A percentile compares a stretch with the other conserved stretches of the same genome.
Evolutionary conservation across 2,113 vertebrate genomes (phyloP).

Genomic region (Zingel zingel): DNA sequence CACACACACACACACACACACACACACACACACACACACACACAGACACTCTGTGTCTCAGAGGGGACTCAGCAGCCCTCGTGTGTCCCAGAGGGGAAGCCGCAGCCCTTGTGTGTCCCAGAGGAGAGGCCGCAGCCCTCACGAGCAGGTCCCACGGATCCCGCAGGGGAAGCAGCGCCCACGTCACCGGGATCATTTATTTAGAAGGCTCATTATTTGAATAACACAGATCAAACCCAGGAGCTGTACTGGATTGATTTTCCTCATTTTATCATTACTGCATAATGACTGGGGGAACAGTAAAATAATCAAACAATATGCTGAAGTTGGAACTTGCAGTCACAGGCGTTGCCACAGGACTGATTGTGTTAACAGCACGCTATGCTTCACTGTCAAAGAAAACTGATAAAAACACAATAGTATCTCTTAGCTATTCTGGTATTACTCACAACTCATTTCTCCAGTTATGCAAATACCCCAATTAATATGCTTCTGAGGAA

Average conservation of each 20-base stretch:
- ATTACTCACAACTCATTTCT: conserved; percentile 46
- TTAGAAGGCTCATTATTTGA: conserved; percentile 58
- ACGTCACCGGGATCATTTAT: too few relatives aligned
- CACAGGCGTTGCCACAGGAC: conserved; percentile 24
- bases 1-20: too few relatives aligned
- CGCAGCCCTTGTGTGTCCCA: too few relatives aligned
- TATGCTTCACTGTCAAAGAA: conserved; percentile 44
- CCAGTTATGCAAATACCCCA: conserved; percentile 65
- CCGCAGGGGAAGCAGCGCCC: too few relatives aligned
- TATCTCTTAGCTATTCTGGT: conserved; percentile 48
- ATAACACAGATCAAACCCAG: conserved; percentile 67
- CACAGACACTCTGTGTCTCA: too few relatives aligned
- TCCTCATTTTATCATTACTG: conserved; percentile 51
- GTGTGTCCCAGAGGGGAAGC: too few relatives aligned
- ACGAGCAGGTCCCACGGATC: too few relatives aligned
- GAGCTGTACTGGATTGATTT: conserved; percentile 57
- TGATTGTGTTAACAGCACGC: conserved; percentile 35
- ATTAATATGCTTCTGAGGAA: conserved; percentile 62
- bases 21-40: too few relatives aligned
- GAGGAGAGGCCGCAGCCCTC: too few relatives aligned
- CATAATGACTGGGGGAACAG: conserved; percentile 33
- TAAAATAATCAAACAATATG: conserved; percentile 59
- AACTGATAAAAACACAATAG: conserved; percentile 44
- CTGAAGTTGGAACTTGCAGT: conserved; percentile 39
- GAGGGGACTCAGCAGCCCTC: too few relatives aligned